Percentiles rank a stretch among this genome's conserved stretches.
phyloP scores from a whole-genome alignment of 1,140 invertebrate genomes.

The Drosophila aff. region DNA sequence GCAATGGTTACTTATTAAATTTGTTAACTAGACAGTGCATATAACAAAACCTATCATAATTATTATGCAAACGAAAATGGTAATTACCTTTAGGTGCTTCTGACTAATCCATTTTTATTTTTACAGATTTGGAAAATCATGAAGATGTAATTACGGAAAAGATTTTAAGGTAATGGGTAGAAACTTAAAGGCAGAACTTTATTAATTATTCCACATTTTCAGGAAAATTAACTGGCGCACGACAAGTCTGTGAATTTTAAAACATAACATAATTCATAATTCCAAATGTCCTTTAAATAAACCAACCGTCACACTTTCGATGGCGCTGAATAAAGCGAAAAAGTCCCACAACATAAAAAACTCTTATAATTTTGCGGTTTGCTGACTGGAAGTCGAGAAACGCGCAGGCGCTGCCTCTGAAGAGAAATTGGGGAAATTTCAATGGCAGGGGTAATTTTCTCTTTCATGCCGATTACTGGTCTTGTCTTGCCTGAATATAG shows the following conservation, averaged over 20 bases:
- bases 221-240: neutral
- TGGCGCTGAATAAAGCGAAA: slow-evolving; percentile 73
- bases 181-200: neutral
- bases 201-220: too few species aligned
- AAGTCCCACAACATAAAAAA: slow-evolving; percentile 26
- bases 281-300: slow-evolving; percentile 36
- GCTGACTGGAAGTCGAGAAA: slow-evolving; percentile 43
- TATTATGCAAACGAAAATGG: neutral
- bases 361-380: slow-evolving; percentile 61
- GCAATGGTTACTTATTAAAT: neutral
- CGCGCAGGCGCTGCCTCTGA: slow-evolving; percentile 44
- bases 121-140: slow-evolving; percentile 43
- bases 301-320: neutral
- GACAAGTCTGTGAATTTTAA: slow-evolving; percentile 1
- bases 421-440: slow-evolving; percentile 24
- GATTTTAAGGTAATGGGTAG: neutral
- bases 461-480: slow-evolving; percentile 17
- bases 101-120: neutral
- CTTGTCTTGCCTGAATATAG: slow-evolving; percentile 18
- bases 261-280: neutral
- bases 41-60: neutral
- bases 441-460: slow-evolving; percentile 42
- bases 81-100: neutral
- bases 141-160: slow-evolving; percentile 25
- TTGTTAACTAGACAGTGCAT: neutral